A percentile compares a stretch with the other conserved stretches of the same genome.
Evolutionary conservation across 2,797 vertebrate species (phyloP).

Genomic region (Sandelia bainsii): DNA sequence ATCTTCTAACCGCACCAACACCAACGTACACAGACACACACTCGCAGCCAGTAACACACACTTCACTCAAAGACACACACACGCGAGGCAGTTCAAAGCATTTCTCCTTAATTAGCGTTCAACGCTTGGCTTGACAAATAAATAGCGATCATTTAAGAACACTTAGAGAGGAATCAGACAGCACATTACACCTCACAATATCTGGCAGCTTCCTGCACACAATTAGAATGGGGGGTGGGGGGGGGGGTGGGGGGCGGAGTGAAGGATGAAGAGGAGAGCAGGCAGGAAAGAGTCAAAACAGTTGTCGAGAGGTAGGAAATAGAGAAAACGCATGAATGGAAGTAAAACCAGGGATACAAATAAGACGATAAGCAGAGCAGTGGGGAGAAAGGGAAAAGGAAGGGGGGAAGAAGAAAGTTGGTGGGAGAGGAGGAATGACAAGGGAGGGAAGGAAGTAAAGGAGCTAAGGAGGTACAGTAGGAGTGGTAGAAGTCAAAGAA

Average conservation of each 20-base stretch:
- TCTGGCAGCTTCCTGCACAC: conserved; percentile 69
- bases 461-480: neutral
- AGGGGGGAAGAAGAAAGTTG: neutral
- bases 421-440: neutral
- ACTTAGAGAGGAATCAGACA: conserved; percentile 82
- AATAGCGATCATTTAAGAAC: conserved; percentile 83
- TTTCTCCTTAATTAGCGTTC: conserved; percentile 80
- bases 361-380: neutral
- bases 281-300: neutral
- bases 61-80: conserved; percentile 15
- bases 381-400: neutral
- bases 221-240: conserved; percentile 46
- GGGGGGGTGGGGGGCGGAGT: no score
- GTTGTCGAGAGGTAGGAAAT: neutral
- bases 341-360: conserved; percentile 2
- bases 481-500: neutral
- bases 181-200: conserved; percentile 79
- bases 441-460: neutral
- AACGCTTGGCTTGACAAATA: conserved; percentile 81
- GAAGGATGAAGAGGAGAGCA: conserved; percentile 11
- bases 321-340: conserved; percentile 8
- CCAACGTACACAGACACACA: conserved; percentile 21
- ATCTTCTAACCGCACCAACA: conserved; percentile 39
- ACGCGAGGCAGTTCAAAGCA: conserved; percentile 69
- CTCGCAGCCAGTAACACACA: conserved; percentile 23